phyloP scores from a whole-genome alignment of 1,140 invertebrate genomes.

The Amyelois transitella region DNA sequence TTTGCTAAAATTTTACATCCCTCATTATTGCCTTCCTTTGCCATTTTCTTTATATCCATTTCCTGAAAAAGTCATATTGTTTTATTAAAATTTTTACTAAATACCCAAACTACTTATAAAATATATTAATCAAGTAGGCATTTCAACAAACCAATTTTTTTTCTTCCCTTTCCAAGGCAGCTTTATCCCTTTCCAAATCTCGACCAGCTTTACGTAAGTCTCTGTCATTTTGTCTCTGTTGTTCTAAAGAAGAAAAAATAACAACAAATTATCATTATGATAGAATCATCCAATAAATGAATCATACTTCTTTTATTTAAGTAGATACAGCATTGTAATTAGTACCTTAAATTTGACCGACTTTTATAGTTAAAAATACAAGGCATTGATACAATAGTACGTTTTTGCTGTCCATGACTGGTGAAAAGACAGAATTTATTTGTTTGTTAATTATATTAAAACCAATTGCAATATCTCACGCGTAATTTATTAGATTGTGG shows the following conservation, averaged over 20 bases:
- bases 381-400: too few relatives aligned
- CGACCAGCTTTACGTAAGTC: slow-evolving; percentile 85
- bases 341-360: too few relatives aligned
- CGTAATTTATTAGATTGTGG: too few relatives aligned
- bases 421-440: too few relatives aligned
- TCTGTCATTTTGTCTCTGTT: slow-evolving; percentile 87
- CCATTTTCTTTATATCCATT: slow-evolving; percentile 91
- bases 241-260: slow-evolving; percentile 79
- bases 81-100: too few relatives aligned
- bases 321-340: too few relatives aligned
- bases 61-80: slow-evolving; percentile 76
- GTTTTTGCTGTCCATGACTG: too few relatives aligned
- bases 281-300: background rate
- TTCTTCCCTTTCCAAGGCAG: slow-evolving; percentile 89
- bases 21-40: slow-evolving; percentile 90
- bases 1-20: slow-evolving; percentile 89
- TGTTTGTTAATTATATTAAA: too few relatives aligned
- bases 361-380: too few relatives aligned
- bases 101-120: too few relatives aligned
- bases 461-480: too few relatives aligned
- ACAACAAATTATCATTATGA: background rate
- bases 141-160: slow-evolving; percentile 84
- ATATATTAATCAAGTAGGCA: slow-evolving; percentile 4
- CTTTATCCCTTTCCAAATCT: slow-evolving; percentile 88
- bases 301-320: too few relatives aligned